Conservation (phyloP, 2,797 vertebrate genomes). For the Lates japonicus region DNA sequence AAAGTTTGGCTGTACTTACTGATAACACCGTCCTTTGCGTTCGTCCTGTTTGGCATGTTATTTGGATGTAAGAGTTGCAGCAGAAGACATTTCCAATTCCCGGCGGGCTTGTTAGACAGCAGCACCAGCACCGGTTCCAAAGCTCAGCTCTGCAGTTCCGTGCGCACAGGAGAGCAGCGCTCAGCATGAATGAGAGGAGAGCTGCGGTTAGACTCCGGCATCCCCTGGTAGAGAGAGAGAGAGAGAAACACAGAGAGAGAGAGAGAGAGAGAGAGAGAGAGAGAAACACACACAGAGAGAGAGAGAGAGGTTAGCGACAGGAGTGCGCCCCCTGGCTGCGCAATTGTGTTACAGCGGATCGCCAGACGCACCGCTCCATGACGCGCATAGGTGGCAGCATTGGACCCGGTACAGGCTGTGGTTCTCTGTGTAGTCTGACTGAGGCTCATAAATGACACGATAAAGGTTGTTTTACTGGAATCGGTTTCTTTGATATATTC, state of each 20-base stretch:
- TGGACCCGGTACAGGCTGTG: constrained; percentile 50
- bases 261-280: constrained; percentile 19
- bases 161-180: constrained; percentile 79
- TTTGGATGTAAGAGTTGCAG: constrained; percentile 76
- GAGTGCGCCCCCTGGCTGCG: constrained; percentile 70
- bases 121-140: constrained; percentile 49
- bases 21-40: constrained; percentile 70
- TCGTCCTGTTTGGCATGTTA: constrained; percentile 79
- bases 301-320: constrained; percentile 47
- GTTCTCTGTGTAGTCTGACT: background rate
- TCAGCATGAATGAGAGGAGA: constrained; percentile 80
- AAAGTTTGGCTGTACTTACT: constrained; percentile 86
- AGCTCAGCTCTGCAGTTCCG: constrained; percentile 75
- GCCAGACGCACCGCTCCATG: constrained; percentile 43
- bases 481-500: constrained; percentile 35
- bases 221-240: constrained; percentile 57
- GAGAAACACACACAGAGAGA: background rate
- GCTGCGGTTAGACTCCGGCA: constrained; percentile 75
- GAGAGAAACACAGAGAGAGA: constrained; percentile 15
- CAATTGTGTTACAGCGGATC: background rate
- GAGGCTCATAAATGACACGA: constrained; percentile 22
- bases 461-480: constrained; percentile 28
- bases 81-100: constrained; percentile 73
- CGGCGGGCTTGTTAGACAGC: constrained; percentile 47
- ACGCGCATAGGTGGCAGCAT: constrained; percentile 77